phyloP scores from a whole-genome alignment of 1,140 invertebrate genomes.

The Chionoecetes opilio region DNA sequence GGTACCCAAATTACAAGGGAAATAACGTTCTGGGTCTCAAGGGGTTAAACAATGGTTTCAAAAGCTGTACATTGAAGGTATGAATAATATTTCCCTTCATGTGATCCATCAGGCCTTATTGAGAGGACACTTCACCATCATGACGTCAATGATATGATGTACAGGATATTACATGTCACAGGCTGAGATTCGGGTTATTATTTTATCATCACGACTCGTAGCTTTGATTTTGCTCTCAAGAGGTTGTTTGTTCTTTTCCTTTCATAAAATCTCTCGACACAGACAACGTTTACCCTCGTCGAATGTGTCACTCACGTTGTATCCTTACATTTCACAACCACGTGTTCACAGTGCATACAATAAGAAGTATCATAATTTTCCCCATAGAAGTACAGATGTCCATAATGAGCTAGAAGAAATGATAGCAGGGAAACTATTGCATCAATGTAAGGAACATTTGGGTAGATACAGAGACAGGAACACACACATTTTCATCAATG shows the following conservation, averaged over 20 bases:
- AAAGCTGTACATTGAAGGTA: too few species aligned
- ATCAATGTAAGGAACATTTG: too few species aligned
- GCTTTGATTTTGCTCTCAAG: conserved; percentile 6
- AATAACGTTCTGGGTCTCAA: too few species aligned
- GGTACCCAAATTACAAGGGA: too few species aligned
- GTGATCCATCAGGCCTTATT: background rate
- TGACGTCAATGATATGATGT: background rate
- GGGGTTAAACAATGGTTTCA: background rate
- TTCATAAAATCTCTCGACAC: background rate
- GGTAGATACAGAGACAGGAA: too few species aligned
- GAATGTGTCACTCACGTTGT: background rate
- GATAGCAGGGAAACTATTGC: too few species aligned
- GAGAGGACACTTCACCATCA: background rate
- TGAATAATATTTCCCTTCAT: background rate
- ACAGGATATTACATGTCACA: background rate
- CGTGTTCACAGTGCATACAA: too few species aligned
- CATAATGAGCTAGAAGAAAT: too few species aligned
- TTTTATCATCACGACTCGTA: background rate
- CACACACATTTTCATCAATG: too few species aligned
- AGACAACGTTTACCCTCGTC: background rate
- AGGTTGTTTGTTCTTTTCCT: background rate
- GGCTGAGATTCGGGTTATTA: background rate
- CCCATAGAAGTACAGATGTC: too few species aligned
- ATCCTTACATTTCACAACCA: too few species aligned
- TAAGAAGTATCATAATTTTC: too few species aligned